Conservation (phyloP, 2,888 invertebrate genomes). For the Drosophila barbarae region DNA sequence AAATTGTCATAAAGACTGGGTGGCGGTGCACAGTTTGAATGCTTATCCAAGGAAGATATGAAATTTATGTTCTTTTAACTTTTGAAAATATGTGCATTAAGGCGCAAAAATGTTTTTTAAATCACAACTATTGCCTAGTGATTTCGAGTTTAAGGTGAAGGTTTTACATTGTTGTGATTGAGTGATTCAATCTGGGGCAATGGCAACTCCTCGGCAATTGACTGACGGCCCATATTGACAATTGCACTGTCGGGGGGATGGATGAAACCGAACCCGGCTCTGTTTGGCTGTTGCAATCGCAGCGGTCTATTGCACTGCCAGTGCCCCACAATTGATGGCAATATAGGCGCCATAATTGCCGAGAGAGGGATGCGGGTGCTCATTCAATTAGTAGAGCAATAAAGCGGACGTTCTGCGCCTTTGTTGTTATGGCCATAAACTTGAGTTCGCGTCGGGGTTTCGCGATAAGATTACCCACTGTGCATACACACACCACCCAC, state of each 20-base stretch:
- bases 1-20: not conserved
- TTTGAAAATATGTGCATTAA: not conserved
- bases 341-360: conserved; percentile 46
- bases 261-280: conserved; percentile 33
- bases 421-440: conserved; percentile 50
- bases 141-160: conserved; percentile 15
- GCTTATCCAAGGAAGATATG: not conserved
- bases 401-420: conserved; percentile 58
- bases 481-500: conserved; percentile 10
- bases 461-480: conserved; percentile 56
- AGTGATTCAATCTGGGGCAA: conserved; percentile 21
- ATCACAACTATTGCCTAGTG: not conserved
- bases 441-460: conserved; percentile 52
- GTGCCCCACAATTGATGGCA: conserved; percentile 61
- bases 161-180: conserved; percentile 24
- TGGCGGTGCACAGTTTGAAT: not conserved
- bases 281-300: conserved; percentile 66
- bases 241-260: conserved; percentile 43
- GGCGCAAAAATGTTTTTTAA: not conserved
- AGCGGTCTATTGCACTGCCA: conserved; percentile 60
- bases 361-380: conserved; percentile 27
- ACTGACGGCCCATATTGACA: conserved; percentile 18
- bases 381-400: conserved; percentile 66
- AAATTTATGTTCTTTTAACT: not conserved
- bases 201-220: not conserved